Conservation (phyloP, 1,140 invertebrate species). For the Drosophila bifasciata region DNA sequence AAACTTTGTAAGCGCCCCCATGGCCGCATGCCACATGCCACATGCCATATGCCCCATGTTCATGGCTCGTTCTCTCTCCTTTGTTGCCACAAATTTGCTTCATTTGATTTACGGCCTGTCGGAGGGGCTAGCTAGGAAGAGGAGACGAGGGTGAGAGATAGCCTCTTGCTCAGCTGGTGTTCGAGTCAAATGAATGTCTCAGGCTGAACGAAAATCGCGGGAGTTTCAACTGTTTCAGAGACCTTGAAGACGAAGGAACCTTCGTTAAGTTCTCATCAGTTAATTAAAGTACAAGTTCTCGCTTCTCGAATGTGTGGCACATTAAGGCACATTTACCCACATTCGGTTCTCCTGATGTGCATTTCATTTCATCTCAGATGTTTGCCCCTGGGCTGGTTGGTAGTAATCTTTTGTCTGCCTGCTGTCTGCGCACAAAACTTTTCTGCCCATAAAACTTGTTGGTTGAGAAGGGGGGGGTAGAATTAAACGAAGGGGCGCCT, state of each 20-base stretch:
- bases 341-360: neutral
- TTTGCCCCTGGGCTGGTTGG: neutral
- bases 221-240: too few species aligned
- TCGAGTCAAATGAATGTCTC: too few species aligned
- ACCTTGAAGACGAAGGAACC: neutral
- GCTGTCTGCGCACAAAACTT: conserved; percentile 22
- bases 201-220: too few species aligned
- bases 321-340: neutral
- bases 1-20: conserved; percentile 39
- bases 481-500: conserved; percentile 8
- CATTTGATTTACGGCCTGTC: conserved; percentile 37
- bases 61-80: conserved; percentile 9
- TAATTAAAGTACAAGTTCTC: neutral
- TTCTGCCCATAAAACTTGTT: conserved; percentile 3
- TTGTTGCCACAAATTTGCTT: conserved; percentile 22
- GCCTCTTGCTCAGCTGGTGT: neutral
- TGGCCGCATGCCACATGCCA: neutral
- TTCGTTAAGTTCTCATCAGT: neutral
- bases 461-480: neutral
- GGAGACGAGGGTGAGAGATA: too few species aligned
- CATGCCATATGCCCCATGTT: neutral
- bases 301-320: neutral
- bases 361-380: neutral
- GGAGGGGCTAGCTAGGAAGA: too few species aligned
- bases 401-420: conserved; percentile 18